These are phyloP conservation scores for Lithophane leautieri DNA, from an alignment of 2,888 invertebrate genomes.

Conservation along the genomic window DNA sequence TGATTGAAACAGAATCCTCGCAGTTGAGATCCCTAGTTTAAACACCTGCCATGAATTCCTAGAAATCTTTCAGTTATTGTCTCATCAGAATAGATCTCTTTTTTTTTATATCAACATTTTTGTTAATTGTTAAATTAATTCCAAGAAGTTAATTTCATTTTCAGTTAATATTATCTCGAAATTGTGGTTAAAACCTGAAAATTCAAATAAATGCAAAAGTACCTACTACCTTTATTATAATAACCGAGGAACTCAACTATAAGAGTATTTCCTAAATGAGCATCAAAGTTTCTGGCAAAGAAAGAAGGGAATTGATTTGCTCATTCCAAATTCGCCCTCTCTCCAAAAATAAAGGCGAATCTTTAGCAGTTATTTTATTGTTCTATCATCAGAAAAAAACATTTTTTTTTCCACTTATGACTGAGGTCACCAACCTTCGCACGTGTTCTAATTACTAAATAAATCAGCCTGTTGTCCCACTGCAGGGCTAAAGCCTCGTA, in stretches of 20 bases:
- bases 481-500: not conserved
- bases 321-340: not conserved
- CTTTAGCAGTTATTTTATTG: not conserved
- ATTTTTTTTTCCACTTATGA: not conserved
- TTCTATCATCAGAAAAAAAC: no score
- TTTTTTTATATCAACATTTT: no score
- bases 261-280: not conserved
- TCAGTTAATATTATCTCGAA: not conserved
- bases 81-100: constrained; percentile 14
- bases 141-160: not conserved
- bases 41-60: constrained; percentile 3
- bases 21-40: constrained; percentile 14
- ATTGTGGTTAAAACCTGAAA: not conserved
- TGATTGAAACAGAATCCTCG: constrained; percentile 43
- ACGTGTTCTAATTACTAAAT: not conserved
- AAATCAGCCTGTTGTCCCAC: not conserved
- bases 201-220: not conserved
- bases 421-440: not conserved
- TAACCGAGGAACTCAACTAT: not conserved
- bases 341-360: not conserved
- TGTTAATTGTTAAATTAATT: not conserved
- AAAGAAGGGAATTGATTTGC: not conserved
- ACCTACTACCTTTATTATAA: no score
- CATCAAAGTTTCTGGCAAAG: not conserved
- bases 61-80: constrained; percentile 9